These are phyloP conservation scores for Sebastes diploproa DNA, from an alignment of 2,797 vertebrate species.

Conservation along the genomic window DNA sequence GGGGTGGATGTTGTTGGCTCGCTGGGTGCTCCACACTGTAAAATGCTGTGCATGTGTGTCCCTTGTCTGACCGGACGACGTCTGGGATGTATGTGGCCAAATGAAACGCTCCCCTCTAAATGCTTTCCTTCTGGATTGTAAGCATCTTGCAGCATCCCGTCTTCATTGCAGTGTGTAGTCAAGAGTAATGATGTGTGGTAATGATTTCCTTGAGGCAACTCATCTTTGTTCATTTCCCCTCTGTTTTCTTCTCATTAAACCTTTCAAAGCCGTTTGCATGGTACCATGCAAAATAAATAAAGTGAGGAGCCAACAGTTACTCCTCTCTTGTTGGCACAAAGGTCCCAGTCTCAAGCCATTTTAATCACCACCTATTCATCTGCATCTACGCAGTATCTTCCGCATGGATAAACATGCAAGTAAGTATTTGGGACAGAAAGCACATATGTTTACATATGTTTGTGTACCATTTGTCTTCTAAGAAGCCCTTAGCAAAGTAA, in stretches of 20 bases:
- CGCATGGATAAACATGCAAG: not conserved
- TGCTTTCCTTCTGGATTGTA: conserved; percentile 42
- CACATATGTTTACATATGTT: conserved; percentile 24
- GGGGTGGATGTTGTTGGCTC: not conserved
- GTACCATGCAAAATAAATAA: conserved; percentile 73
- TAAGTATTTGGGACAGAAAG: conserved; percentile 9
- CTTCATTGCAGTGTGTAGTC: conserved; percentile 66
- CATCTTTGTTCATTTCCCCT: conserved; percentile 75
- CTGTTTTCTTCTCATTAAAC: conserved; percentile 76
- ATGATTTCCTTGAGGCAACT: conserved; percentile 78
- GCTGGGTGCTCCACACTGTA: conserved; percentile 12
- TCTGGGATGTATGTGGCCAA: conserved; percentile 18
- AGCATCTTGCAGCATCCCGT: conserved; percentile 47
- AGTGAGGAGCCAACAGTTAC: conserved; percentile 57
- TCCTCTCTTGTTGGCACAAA: conserved; percentile 51
- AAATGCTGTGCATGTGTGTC: conserved; percentile 25
- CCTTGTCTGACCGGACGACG: conserved; percentile 32
- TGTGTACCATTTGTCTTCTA: conserved; percentile 3
- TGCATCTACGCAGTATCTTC: not conserved
- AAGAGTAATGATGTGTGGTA: conserved; percentile 78
- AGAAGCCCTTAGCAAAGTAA: conserved; percentile 17
- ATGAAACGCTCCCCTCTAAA: conserved; percentile 47
- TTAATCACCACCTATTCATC: conserved; percentile 29
- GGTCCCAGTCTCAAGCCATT: conserved; percentile 27
- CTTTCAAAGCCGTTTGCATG: conserved; percentile 68